phyloP scores from a whole-genome alignment of 2,888 invertebrate species.

The Clanis bilineata region DNA sequence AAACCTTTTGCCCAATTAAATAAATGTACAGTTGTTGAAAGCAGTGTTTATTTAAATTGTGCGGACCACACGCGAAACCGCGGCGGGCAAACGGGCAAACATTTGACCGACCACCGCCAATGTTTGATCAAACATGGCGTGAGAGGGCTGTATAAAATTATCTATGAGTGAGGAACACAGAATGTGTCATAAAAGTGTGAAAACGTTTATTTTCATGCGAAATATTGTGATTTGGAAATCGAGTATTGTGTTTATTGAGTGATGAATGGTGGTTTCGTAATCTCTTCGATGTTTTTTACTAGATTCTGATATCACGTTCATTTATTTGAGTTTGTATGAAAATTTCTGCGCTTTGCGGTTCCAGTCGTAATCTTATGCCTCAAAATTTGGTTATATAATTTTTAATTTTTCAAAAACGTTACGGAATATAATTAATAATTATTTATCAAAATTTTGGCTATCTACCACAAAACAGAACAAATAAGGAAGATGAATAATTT shows the following conservation, averaged over 20 bases:
- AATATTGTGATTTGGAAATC: not conserved
- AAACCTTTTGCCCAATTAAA: constrained; percentile 16
- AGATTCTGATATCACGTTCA: too few species aligned
- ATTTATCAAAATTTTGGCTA: too few species aligned
- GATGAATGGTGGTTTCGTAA: not conserved
- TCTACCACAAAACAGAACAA: too few species aligned
- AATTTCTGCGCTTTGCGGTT: too few species aligned
- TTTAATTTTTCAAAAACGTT: too few species aligned
- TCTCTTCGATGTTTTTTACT: not conserved
- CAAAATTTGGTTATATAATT: too few species aligned
- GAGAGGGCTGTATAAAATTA: not conserved
- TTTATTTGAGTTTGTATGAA: too few species aligned
- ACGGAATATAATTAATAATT: too few species aligned
- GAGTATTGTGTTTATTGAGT: not conserved
- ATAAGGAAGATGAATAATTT: too few species aligned
- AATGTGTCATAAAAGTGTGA: not conserved
- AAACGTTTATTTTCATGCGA: not conserved
- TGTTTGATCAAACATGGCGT: constrained; percentile 6
- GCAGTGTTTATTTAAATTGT: constrained; percentile 22
- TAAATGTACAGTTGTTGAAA: constrained; percentile 5
- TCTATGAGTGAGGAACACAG: not conserved
- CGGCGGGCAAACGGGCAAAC: constrained; percentile 6
- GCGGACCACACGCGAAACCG: constrained; percentile 19
- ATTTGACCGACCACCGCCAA: constrained; percentile 7
- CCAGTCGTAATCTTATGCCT: too few species aligned